Base-by-base conservation (phyloP, 2,797 vertebrate genomes). In the Catamblyrhynchus diadema region DNA sequence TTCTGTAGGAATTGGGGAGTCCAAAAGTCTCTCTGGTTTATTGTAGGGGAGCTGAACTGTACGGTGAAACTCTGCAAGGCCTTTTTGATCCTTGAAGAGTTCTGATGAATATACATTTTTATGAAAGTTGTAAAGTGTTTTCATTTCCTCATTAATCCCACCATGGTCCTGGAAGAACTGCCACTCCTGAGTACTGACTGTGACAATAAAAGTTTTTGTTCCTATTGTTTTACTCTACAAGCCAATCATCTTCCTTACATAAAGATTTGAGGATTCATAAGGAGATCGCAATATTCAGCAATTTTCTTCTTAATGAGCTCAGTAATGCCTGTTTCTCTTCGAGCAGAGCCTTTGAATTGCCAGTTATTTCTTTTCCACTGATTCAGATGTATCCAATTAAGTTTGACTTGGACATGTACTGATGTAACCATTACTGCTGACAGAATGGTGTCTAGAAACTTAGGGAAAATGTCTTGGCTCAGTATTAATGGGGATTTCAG, bases 41-140 rank as follows among this genome's bases (percentile, higher is more conserved):
- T 94, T 94, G 85, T 95, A 94, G 94, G 97, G 91, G 96, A 96
- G 89, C 95, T 97, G 95, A 97, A 97, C 96, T 96, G 91, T 96
- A 96, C 70, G 96, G 94, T 95, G 96, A 91, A 98, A 94, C 97
- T 97, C 97, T 94, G 96, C 95, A 97, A 97, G 97, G 87, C 95
- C 96, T 98, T 98, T 98, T 97, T 98, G 97, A 98, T 98, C 96
- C 96, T 97, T 96, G 94, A 97, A 97, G 93, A 91, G 92, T 97
- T 97, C 95, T 97, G 95, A 97, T 97, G 97, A 95, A 97, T 97
- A 97, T 95, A 96, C 94, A 94, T 96, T 98, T 97, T 97, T 91
- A 95, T 97, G 95, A 90, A 96, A 97, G 96, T 95, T 97, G 93
- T 94, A 90, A 96, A 97, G 94, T 98, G 67, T 97, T 98, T 97